Evolutionary conservation across 2,888 invertebrate species (phyloP).

Genomic region (Latheticus oryzae): DNA sequence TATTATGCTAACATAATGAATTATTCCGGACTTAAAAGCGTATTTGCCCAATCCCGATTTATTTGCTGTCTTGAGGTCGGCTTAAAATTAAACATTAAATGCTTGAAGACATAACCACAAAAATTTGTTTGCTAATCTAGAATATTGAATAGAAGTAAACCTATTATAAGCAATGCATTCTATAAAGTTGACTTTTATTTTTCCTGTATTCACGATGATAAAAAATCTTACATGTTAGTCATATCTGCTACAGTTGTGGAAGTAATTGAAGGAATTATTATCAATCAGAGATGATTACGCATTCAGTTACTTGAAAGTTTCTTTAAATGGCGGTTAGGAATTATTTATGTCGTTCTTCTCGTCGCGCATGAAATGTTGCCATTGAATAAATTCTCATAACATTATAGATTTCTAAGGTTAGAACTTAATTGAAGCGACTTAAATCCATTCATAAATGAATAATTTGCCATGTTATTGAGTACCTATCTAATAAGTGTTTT

Average conservation of each 20-base stretch:
- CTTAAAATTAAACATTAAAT: slow-evolving; percentile 21
- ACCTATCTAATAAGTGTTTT: too few species aligned
- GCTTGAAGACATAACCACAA: slow-evolving; percentile 8
- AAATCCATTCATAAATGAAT: slow-evolving; percentile 16
- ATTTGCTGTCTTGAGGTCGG: slow-evolving; percentile 16
- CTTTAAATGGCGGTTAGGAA: background rate
- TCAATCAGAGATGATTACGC: slow-evolving; percentile 1
- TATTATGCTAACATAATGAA: slow-evolving; percentile 21
- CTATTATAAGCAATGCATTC: too few species aligned
- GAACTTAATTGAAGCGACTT: slow-evolving; percentile 24
- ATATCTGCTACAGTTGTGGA: too few species aligned
- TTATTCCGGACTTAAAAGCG: slow-evolving; percentile 20
- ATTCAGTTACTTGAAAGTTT: slow-evolving; percentile 5
- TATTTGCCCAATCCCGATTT: slow-evolving; percentile 24
- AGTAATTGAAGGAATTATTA: slow-evolving; percentile 9
- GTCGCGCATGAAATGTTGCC: slow-evolving; percentile 2
- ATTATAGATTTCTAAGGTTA: too few species aligned
- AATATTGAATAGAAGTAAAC: too few species aligned
- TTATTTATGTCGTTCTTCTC: background rate
- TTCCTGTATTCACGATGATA: too few species aligned
- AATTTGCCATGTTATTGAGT: slow-evolving; percentile 21
- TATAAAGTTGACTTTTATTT: too few species aligned
- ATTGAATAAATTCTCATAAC: too few species aligned
- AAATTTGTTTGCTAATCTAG: too few species aligned
- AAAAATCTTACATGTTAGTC: too few species aligned